phyloP scores from a whole-genome alignment of 2,888 invertebrate genomes.

The Tenthredo notha region DNA sequence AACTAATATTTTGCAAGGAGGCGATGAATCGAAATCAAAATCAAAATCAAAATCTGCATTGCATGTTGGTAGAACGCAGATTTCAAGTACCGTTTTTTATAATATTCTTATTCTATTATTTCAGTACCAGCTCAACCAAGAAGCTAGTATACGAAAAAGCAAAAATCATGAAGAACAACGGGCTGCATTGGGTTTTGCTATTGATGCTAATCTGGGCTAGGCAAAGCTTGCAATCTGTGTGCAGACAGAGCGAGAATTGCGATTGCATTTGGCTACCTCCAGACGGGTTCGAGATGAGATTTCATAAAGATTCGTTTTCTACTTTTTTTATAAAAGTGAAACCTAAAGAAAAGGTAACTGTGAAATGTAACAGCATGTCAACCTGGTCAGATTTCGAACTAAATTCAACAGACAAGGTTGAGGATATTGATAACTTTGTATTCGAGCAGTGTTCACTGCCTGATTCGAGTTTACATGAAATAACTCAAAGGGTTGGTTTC shows the following conservation, averaged over 20 bases:
- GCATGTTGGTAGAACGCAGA: background rate
- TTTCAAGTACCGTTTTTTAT: background rate
- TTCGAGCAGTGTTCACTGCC: slow-evolving; percentile 66
- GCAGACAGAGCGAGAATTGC: slow-evolving; percentile 49
- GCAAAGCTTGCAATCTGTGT: slow-evolving; percentile 58
- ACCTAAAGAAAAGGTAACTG: slow-evolving; percentile 58
- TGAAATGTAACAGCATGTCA: slow-evolving; percentile 60
- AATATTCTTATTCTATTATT: background rate
- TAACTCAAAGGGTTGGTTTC: slow-evolving; percentile 62
- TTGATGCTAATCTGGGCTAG: slow-evolving; percentile 29
- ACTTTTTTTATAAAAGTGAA: slow-evolving; percentile 61
- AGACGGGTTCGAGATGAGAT: slow-evolving; percentile 61
- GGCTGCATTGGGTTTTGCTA: background rate
- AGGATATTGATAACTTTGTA: slow-evolving; percentile 53
- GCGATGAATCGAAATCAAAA: background rate
- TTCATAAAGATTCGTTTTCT: slow-evolving; percentile 56
- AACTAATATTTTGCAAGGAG: background rate
- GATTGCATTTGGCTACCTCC: background rate
- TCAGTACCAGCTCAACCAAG: background rate
- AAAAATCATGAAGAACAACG: slow-evolving; percentile 11
- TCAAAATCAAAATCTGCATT: background rate
- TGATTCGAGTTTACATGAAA: slow-evolving; percentile 59
- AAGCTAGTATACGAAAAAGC: background rate
- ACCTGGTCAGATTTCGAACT: slow-evolving; percentile 66
- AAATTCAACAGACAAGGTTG: slow-evolving; percentile 18